Evolutionary conservation across 2,888 invertebrate genomes (phyloP).

Genomic region (Dysmachus trigonus): DNA sequence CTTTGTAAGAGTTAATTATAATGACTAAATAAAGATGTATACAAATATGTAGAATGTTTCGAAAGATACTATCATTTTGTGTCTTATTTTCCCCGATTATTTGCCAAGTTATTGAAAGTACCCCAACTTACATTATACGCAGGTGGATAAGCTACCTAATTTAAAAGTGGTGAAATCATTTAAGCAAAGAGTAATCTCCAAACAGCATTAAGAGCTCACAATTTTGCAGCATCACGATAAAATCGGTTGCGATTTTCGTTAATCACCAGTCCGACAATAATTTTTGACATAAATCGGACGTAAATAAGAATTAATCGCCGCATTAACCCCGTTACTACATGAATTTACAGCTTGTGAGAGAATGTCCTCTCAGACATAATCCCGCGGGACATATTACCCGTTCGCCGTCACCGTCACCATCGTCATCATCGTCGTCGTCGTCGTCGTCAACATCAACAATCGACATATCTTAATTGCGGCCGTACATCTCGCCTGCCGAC

Average conservation of each 20-base stretch:
- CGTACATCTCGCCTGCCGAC: not conserved
- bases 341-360: not conserved
- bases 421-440: not conserved
- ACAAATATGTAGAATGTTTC: no score
- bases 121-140: no score
- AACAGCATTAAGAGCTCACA: not conserved
- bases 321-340: not conserved
- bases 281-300: not conserved
- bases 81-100: no score
- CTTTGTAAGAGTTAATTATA: no score
- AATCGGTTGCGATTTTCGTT: not conserved
- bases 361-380: not conserved
- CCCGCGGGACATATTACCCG: not conserved
- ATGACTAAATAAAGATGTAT: no score
- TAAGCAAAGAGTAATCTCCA: not conserved
- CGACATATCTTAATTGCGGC: conserved; percentile 21
- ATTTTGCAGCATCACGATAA: not conserved
- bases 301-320: not conserved
- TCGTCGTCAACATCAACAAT: not conserved
- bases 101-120: no score
- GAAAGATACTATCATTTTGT: no score
- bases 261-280: not conserved
- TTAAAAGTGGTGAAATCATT: not conserved
- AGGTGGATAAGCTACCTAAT: not conserved
- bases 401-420: not conserved